Evolutionary conservation across 2,113 vertebrate genomes (phyloP).

Genomic region (Takifugu bimaculatus): DNA sequence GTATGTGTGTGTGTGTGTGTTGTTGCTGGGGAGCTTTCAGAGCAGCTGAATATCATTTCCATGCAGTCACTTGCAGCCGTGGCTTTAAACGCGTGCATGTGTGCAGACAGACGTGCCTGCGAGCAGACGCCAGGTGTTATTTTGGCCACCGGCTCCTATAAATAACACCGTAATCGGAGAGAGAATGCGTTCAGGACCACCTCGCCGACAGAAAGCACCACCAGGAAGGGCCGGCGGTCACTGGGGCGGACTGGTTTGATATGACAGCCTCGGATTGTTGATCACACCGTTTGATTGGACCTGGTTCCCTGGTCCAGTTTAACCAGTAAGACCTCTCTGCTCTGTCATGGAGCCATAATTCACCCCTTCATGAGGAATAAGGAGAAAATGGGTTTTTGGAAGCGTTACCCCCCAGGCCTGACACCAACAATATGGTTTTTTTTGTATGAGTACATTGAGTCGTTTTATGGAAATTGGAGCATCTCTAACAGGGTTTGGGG

Average conservation of each 20-base stretch:
- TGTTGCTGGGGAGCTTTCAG: conserved; percentile 64
- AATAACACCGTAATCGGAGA: conserved; percentile 67
- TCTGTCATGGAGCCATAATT: conserved; percentile 18
- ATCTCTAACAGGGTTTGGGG: conserved; percentile 27
- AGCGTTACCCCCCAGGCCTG: conserved; percentile 6
- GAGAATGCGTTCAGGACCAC: conserved; percentile 17
- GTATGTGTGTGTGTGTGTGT: conserved; percentile 2
- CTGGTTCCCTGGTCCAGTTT: not conserved
- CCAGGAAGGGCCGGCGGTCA: too few relatives aligned
- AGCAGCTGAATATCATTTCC: conserved; percentile 46
- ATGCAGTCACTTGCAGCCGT: conserved; percentile 19
- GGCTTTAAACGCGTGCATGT: conserved; percentile 32
- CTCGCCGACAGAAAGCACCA: conserved; percentile 3
- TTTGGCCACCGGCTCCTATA: conserved; percentile 70
- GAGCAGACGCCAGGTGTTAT: conserved; percentile 63
- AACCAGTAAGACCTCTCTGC: not conserved
- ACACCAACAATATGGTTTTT: conserved; percentile 3
- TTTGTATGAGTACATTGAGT: conserved; percentile 11
- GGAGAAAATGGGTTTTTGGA: conserved; percentile 11
- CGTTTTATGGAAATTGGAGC: conserved; percentile 51
- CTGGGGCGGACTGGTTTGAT: too few relatives aligned
- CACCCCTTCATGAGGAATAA: conserved; percentile 27
- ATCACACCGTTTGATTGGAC: too few relatives aligned
- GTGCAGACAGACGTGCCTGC: conserved; percentile 24
- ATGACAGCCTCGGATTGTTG: too few relatives aligned